A percentile compares a stretch with the other conserved stretches of the same genome.
Evolutionary conservation across 2,888 invertebrate species (phyloP).

Genomic region (Patella depressa): DNA sequence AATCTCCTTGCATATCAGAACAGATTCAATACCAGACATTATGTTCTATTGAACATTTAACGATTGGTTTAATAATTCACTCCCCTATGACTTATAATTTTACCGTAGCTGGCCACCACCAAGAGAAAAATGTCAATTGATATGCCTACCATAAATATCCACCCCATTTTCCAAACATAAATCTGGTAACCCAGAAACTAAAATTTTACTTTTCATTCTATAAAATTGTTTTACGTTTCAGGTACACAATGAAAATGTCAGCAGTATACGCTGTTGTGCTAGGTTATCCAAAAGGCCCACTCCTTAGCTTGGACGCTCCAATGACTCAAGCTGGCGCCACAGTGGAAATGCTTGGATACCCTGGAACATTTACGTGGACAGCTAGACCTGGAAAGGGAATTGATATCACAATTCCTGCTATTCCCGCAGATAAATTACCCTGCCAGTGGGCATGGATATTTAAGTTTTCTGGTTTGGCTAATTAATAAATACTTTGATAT

Average conservation of each 20-base stretch:
- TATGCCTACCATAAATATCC: no score
- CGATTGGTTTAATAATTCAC: no score
- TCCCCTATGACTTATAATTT: no score
- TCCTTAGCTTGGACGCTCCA: slow-evolving; percentile 74
- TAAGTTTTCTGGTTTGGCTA: slow-evolving; percentile 31
- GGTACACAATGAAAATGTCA: slow-evolving; percentile 54
- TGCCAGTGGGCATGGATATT: slow-evolving; percentile 50
- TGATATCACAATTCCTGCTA: slow-evolving; percentile 40
- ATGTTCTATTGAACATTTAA: no score
- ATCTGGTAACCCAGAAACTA: no score
- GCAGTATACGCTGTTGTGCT: slow-evolving; percentile 80
- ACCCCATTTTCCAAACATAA: no score
- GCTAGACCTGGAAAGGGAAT: slow-evolving; percentile 35
- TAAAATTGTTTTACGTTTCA: slow-evolving; percentile 15
- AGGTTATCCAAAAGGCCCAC: slow-evolving; percentile 78
- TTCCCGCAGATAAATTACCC: slow-evolving; percentile 40
- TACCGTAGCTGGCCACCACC: no score
- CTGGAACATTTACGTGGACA: slow-evolving; percentile 26
- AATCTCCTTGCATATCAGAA: no score
- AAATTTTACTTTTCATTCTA: no score
- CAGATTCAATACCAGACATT: no score
- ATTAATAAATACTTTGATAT: neutral
- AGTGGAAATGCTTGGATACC: slow-evolving; percentile 74
- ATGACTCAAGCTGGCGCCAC: slow-evolving; percentile 57
- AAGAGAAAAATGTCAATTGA: no score